These are phyloP conservation scores for Brassicogethes aeneus DNA, from an alignment of 2,888 invertebrate genomes.

Conservation along the genomic window DNA sequence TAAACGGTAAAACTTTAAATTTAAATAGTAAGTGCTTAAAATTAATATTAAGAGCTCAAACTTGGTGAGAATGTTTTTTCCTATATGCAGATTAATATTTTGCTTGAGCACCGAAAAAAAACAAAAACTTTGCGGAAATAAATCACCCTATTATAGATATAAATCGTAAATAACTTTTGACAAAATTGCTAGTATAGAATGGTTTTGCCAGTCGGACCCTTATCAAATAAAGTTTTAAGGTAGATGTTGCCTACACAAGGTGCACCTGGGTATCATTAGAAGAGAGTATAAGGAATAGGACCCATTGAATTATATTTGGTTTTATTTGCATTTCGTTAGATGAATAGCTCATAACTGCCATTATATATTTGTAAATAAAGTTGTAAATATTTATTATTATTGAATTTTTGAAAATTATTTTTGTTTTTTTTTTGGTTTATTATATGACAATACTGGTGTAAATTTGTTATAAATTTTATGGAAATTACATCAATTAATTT, in stretches of 20 bases:
- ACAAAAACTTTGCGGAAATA: too few relatives aligned
- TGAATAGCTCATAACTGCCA: slow-evolving; percentile 26
- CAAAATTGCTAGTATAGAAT: too few relatives aligned
- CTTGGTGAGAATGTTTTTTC: too few relatives aligned
- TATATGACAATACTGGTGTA: slow-evolving; percentile 19
- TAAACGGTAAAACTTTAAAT: too few relatives aligned
- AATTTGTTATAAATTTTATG: slow-evolving; percentile 4
- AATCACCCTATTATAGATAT: too few relatives aligned
- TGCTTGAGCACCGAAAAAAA: too few relatives aligned
- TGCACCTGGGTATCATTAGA: slow-evolving; percentile 1
- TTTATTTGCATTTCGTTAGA: slow-evolving; percentile 15
- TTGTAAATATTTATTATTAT: slow-evolving; percentile 19
- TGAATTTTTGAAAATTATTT: slow-evolving; percentile 15
- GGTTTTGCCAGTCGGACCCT: too few relatives aligned
- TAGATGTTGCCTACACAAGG: slow-evolving; percentile 2
- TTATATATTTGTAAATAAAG: slow-evolving; percentile 17
- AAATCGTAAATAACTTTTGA: too few relatives aligned
- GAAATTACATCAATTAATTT: slow-evolving; percentile 9
- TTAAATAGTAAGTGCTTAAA: too few relatives aligned
- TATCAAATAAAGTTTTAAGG: too few relatives aligned
- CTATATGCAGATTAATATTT: too few relatives aligned
- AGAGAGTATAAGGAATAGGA: neutral
- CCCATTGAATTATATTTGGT: slow-evolving; percentile 5
- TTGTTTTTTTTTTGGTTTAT: slow-evolving; percentile 15
- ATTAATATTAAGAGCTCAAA: too few relatives aligned